These are phyloP conservation scores for Cepphus grylle DNA, from an alignment of 2,113 vertebrate species.

Conservation along the genomic window DNA sequence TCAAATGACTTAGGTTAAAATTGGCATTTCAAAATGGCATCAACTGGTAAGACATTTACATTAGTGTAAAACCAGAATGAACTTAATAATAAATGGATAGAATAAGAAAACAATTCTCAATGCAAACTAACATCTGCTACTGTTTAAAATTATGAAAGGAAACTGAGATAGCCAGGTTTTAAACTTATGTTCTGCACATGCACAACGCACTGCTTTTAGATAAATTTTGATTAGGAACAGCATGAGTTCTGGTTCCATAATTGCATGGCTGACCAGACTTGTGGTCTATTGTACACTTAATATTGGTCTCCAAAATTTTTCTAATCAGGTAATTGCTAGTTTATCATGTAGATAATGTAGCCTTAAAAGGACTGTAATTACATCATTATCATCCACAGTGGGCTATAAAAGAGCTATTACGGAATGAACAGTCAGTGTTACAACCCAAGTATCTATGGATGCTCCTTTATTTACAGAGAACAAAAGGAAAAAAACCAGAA, in stretches of 20 bases:
- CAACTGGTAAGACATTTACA: neutral
- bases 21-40: neutral
- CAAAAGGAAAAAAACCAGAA: neutral
- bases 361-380: slow-evolving; percentile 62
- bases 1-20: neutral
- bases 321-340: slow-evolving; percentile 69
- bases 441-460: neutral
- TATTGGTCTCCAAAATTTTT: slow-evolving; percentile 51
- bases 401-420: slow-evolving; percentile 51
- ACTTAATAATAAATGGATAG: neutral
- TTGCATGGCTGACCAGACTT: slow-evolving; percentile 40
- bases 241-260: slow-evolving; percentile 46
- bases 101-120: neutral
- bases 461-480: slow-evolving; percentile 43
- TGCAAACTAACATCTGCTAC: neutral
- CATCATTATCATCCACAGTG: slow-evolving; percentile 51
- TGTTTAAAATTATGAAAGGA: neutral
- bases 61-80: neutral
- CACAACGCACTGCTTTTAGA: neutral
- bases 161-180: neutral
- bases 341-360: slow-evolving; percentile 61
- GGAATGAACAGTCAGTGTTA: slow-evolving; percentile 40
- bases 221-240: slow-evolving; percentile 39
- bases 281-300: slow-evolving; percentile 55
- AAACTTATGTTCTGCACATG: neutral